Conservation (phyloP, 2,113 vertebrate species). For the Pomatostomus ruficeps region DNA sequence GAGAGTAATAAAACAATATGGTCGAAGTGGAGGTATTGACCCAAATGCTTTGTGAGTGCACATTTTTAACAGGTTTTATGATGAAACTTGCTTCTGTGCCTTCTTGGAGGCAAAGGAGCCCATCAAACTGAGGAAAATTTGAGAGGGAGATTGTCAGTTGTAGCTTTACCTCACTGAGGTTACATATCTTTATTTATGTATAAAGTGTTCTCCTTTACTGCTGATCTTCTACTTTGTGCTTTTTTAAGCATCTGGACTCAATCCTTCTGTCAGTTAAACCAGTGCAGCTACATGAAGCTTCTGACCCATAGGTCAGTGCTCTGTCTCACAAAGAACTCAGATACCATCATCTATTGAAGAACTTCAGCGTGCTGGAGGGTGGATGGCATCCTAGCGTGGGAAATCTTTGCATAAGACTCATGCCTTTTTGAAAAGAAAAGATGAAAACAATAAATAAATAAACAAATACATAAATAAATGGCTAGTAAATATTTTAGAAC, state of each 20-base stretch:
- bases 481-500: not conserved
- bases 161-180: not conserved
- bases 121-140: not conserved
- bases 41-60: not conserved
- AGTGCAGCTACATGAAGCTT: not conserved
- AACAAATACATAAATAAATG: not conserved
- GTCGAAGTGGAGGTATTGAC: not conserved
- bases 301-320: not conserved
- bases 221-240: not conserved
- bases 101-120: not conserved
- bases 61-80: not conserved
- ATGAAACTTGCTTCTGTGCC: not conserved
- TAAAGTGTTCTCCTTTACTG: not conserved
- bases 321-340: not conserved
- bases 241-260: not conserved
- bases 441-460: not conserved
- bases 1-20: not conserved
- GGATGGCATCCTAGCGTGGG: not conserved
- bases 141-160: not conserved
- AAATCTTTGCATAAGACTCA: not conserved
- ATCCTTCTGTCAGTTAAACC: not conserved
- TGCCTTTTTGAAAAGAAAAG: not conserved
- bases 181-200: not conserved
- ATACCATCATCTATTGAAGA: not conserved
- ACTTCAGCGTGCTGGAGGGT: fast-evolving